phyloP scores from a whole-genome alignment of 2,797 vertebrate genomes.

The Lates japonicus region DNA sequence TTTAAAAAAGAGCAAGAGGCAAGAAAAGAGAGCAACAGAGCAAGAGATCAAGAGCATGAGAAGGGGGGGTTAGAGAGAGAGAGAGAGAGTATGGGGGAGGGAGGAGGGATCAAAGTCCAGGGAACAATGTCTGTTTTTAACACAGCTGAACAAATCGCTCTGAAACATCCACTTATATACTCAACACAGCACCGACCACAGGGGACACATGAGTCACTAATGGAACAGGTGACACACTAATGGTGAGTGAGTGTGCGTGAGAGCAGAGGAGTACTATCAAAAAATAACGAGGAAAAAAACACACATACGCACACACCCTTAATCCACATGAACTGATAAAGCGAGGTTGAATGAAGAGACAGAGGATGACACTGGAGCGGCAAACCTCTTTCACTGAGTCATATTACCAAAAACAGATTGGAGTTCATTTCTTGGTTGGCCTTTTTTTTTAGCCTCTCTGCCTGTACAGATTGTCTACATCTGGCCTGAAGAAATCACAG shows the following conservation, averaged over 20 bases:
- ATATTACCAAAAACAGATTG: constrained; percentile 3
- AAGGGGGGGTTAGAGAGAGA: no score
- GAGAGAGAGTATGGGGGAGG: not conserved
- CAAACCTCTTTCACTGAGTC: not conserved
- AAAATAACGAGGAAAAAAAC: not conserved
- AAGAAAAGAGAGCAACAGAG: constrained; percentile 18
- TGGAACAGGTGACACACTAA: constrained; percentile 56
- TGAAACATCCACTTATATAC: constrained; percentile 51
- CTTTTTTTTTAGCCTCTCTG: not conserved
- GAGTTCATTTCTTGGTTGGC: not conserved
- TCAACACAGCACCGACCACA: constrained; percentile 35
- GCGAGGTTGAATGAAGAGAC: constrained; percentile 3
- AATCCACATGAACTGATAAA: constrained; percentile 18
- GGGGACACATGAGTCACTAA: constrained; percentile 56
- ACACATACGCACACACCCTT: not conserved
- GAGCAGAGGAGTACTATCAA: not conserved
- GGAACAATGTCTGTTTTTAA: constrained; percentile 45
- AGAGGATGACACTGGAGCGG: not conserved
- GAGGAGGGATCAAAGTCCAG: not conserved
- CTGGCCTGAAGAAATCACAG: not conserved
- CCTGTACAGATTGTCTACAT: not conserved
- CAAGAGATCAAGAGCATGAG: constrained; percentile 10
- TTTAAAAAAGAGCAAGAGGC: constrained; percentile 29
- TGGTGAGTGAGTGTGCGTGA: constrained; percentile 27
- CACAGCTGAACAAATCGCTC: constrained; percentile 39